Evolutionary conservation across 2,888 invertebrate genomes (phyloP), one percentile per base, ranked within the genome.

Genomic region (Escarpia spicata): DNA sequence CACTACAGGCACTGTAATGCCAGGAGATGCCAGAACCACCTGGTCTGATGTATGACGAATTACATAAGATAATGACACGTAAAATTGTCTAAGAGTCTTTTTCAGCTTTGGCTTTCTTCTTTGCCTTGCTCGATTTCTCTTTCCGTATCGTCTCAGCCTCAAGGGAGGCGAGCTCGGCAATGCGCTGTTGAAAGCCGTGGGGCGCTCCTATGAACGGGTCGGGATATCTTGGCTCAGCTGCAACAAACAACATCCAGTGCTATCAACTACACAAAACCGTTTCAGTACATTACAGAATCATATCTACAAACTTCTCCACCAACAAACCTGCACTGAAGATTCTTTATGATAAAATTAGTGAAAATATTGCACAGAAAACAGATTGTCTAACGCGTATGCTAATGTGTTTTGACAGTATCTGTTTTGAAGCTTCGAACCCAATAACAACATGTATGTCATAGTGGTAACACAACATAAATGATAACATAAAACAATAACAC

Each of bases 91-190:
- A 91, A 44, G 91, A 91, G 37, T 91, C 91, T 44, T 58, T 43
- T 10, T 92, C 92, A 8, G 75, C 92, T 43, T 90, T 93, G 9
- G 90, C 89, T 44, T 93, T 93, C 92, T 93, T 93, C 91, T 93
- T 93, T 45, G 92, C 45, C 92, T 93, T 93, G 26, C 90, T 44
- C 3, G 92, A 52, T n/a, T 91, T 45, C 60, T 93, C 93, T 92
- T 92, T 92, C 26, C 93, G 92, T 37, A 93, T 92, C n/a, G 93
- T 93, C 89, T 93, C 93, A 15, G 93, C 92, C 58, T 93, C 93
- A 15, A 93, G 90, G 12, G 93, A 92, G 31, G 93, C 92, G 19
- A 93, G 90, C 58, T 93, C 93, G 37, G 93, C 93, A 19, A 93
- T 92, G 90, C 93, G 92, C 44, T 92, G 89, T 58, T 93, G 93